A percentile compares a stretch with the other conserved stretches of the same genome.
Conservation (phyloP, 2,888 invertebrate species). For the Brenthis ino region DNA sequence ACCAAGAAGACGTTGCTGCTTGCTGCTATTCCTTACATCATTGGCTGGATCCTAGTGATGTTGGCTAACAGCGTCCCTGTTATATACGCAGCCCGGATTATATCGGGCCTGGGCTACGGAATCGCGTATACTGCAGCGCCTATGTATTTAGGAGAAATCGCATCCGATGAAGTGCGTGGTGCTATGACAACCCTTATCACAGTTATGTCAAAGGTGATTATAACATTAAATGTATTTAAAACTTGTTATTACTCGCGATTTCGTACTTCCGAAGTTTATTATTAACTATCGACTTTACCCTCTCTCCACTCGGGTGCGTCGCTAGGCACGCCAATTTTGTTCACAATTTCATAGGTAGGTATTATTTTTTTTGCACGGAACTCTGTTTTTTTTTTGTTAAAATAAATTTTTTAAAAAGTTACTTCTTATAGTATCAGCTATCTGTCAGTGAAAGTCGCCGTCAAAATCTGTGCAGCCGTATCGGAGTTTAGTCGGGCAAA, state of each 20-base stretch:
- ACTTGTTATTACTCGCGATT: neutral
- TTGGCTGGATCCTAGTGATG: conserved; percentile 85
- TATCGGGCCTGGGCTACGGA: conserved; percentile 85
- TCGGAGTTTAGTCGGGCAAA: no score
- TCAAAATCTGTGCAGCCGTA: no score
- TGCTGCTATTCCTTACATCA: conserved; percentile 82
- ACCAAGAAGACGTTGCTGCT: conserved; percentile 84
- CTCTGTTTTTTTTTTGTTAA: no score
- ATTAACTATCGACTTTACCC: no score
- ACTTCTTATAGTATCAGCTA: no score
- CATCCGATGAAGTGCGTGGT: conserved; percentile 82
- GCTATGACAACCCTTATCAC: conserved; percentile 84
- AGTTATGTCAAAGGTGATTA: conserved; percentile 76
- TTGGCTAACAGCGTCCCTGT: conserved; percentile 80
- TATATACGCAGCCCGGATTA: conserved; percentile 82
- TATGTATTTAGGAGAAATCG: conserved; percentile 84
- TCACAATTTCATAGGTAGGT: no score
- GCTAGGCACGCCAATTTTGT: no score
- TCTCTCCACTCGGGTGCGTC: no score
- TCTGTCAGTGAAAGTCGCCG: no score
- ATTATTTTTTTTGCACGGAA: no score
- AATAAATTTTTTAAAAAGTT: no score
- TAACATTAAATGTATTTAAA: neutral
- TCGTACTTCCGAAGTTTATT: no score
- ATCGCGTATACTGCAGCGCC: conserved; percentile 83